phyloP scores from a whole-genome alignment of 2,888 invertebrate genomes.

The Hylaea fasciaria region DNA sequence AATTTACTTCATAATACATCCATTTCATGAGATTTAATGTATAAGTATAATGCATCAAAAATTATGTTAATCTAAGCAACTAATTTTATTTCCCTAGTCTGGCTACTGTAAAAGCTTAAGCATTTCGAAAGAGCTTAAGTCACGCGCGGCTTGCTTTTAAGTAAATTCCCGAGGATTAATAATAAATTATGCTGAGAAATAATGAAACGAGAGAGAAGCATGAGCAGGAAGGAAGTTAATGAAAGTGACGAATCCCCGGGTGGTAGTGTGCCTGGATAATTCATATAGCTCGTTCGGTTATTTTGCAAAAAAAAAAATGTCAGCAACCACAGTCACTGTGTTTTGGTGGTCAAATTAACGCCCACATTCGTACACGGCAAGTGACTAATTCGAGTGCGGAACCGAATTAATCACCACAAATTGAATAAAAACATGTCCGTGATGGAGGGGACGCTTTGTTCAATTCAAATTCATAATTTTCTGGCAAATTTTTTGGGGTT shows the following conservation, averaged over 20 bases:
- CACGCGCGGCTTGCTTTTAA: conserved; percentile 39
- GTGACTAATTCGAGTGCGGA: conserved; percentile 48
- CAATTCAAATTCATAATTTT: conserved; percentile 6
- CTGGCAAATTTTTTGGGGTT: neutral
- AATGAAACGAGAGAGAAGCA: conserved; percentile 40
- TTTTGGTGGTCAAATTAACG: conserved; percentile 37
- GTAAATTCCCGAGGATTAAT: conserved; percentile 46
- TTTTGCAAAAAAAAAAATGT: conserved; percentile 32
- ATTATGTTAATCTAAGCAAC: conserved; percentile 25
- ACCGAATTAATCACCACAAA: conserved; percentile 25
- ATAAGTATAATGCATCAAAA: conserved; percentile 7
- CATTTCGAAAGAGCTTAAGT: conserved; percentile 37
- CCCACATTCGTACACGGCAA: conserved; percentile 31
- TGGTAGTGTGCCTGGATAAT: conserved; percentile 49
- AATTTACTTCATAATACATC: conserved; percentile 4
- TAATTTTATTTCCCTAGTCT: conserved; percentile 33
- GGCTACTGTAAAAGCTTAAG: conserved; percentile 34
- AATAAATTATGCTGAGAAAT: conserved; percentile 44
- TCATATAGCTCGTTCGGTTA: conserved; percentile 52
- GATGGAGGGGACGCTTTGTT: conserved; percentile 18
- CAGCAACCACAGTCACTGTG: conserved; percentile 19
- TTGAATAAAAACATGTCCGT: conserved; percentile 16
- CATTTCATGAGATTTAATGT: conserved; percentile 13
- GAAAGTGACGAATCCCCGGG: conserved; percentile 51
- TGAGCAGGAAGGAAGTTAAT: conserved; percentile 49